A percentile compares a stretch with the other conserved stretches of the same genome.
Evolutionary conservation across 2,888 invertebrate genomes (phyloP).

Genomic region (Acleris laterana): DNA sequence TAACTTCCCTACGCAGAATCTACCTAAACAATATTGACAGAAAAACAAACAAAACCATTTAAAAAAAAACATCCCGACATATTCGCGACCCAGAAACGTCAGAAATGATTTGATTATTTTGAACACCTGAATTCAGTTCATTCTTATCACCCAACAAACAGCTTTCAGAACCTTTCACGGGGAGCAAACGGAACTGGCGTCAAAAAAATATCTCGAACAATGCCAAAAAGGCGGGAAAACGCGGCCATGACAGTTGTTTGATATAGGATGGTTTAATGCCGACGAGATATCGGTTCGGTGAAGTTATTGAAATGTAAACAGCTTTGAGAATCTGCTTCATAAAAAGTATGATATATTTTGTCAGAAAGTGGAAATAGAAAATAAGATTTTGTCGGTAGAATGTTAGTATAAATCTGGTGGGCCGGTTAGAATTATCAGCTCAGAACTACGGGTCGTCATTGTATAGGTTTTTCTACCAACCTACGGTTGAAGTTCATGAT

Average conservation of each 20-base stretch:
- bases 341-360: too few species aligned
- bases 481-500: too few species aligned
- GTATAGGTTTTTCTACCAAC: too few species aligned
- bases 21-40: neutral
- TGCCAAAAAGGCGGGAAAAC: constrained; percentile 1
- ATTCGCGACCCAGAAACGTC: neutral
- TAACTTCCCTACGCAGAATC: too few species aligned
- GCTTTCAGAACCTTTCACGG: constrained; percentile 7
- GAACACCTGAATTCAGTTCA: constrained; percentile 12
- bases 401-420: too few species aligned
- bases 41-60: neutral
- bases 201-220: constrained; percentile 28
- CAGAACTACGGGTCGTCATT: too few species aligned
- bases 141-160: constrained; percentile 23
- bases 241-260: constrained; percentile 16
- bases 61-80: neutral
- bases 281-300: constrained; percentile 10
- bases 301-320: constrained; percentile 19
- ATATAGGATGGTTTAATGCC: constrained; percentile 5
- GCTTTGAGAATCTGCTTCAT: too few species aligned
- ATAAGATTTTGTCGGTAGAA: too few species aligned
- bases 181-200: constrained; percentile 9
- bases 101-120: neutral
- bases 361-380: too few species aligned
- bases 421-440: too few species aligned